phyloP scores from a whole-genome alignment of 2,888 invertebrate species.

The Eledone cirrhosa region DNA sequence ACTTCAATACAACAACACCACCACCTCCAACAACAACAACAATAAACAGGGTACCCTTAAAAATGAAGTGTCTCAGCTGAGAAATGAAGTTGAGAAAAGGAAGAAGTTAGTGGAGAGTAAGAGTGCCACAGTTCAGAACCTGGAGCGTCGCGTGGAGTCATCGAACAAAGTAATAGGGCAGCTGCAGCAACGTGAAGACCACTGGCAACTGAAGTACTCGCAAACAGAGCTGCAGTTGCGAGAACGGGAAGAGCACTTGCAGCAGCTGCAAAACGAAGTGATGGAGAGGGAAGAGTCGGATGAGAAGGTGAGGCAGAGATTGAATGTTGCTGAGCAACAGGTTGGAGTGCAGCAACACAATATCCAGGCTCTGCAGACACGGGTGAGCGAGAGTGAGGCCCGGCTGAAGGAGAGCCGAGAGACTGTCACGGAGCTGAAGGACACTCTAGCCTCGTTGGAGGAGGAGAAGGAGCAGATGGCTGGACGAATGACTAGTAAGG shows the following conservation, averaged over 20 bases:
- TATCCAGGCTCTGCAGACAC: constrained; percentile 6
- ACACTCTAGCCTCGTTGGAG: constrained; percentile 12
- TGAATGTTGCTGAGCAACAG: constrained; percentile 1
- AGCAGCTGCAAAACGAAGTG: constrained; percentile 18
- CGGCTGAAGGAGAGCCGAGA: constrained; percentile 8
- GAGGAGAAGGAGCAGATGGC: constrained; percentile 23
- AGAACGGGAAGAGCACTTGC: constrained; percentile 24
- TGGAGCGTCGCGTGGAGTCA: not conserved
- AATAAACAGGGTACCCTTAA: constrained; percentile 29
- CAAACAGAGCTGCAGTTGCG: constrained; percentile 24
- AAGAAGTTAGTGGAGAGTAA: constrained; percentile 30
- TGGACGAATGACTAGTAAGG: not conserved
- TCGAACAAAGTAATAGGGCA: not conserved
- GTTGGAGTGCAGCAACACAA: constrained; percentile 17
- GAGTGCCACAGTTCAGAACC: not conserved
- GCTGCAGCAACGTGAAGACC: constrained; percentile 38
- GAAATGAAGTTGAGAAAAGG: constrained; percentile 33
- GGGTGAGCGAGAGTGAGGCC: not conserved
- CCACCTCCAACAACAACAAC: too few relatives aligned
- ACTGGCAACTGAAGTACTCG: constrained; percentile 17
- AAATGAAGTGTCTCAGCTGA: constrained; percentile 30
- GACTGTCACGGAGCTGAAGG: not conserved
- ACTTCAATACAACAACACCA: too few relatives aligned
- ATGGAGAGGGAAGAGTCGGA: not conserved
- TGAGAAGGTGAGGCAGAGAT: not conserved